Conservation (phyloP, 2,113 vertebrate species). For the Neomonachus schauinslandi region DNA sequence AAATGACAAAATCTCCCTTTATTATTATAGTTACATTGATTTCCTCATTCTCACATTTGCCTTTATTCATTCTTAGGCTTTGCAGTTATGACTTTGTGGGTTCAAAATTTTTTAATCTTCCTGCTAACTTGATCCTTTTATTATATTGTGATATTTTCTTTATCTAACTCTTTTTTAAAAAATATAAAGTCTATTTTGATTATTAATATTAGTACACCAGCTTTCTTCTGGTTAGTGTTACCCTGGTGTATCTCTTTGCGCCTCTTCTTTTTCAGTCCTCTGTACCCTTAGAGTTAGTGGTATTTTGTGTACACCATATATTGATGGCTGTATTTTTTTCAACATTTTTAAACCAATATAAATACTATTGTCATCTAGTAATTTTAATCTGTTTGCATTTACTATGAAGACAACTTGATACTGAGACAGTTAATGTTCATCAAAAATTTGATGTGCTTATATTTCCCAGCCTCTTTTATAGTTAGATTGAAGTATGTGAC, state of each 20-base stretch:
- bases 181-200: not conserved
- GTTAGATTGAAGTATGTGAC: not conserved
- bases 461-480: not conserved
- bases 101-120: not conserved
- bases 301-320: not conserved
- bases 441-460: not conserved
- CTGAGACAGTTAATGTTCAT: not conserved
- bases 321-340: not conserved
- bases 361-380: not conserved
- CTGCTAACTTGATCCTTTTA: not conserved
- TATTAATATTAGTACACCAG: not conserved
- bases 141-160: not conserved
- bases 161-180: not conserved
- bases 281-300: not conserved
- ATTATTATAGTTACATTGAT: not conserved
- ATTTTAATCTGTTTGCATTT: not conserved
- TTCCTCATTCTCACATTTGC: not conserved
- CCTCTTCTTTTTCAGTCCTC: not conserved
- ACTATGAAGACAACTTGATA: not conserved
- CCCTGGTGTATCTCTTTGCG: not conserved
- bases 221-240: not conserved
- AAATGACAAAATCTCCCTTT: not conserved
- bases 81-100: not conserved
- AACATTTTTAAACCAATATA: not conserved
- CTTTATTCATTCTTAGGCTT: not conserved